These are phyloP conservation scores for Carposina sasakii DNA, from an alignment of 1,140 invertebrate species.

Conservation along the genomic window DNA sequence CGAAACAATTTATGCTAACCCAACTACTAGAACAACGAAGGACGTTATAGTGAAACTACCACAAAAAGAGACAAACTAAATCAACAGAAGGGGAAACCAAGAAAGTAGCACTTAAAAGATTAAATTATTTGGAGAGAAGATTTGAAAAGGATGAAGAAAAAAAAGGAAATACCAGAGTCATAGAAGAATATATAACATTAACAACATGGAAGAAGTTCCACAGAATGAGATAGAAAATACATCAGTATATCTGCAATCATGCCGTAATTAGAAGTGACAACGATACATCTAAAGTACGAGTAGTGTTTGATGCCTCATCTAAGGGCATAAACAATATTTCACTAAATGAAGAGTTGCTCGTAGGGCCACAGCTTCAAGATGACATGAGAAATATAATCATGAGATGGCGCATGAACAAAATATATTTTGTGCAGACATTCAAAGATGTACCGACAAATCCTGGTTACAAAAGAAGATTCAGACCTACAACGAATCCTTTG, in stretches of 20 bases:
- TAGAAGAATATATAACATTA: conserved; percentile 12
- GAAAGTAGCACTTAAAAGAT: conserved; percentile 13
- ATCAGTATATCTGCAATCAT: conserved; percentile 10
- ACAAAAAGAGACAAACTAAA: not conserved
- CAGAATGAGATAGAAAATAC: conserved; percentile 1
- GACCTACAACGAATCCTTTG: conserved; percentile 47
- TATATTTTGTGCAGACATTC: conserved; percentile 40
- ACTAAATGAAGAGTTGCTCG: not conserved
- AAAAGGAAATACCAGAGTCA: conserved; percentile 10
- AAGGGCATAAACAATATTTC: not conserved
- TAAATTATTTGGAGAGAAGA: conserved; percentile 13
- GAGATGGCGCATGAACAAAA: not conserved
- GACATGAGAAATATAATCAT: not conserved
- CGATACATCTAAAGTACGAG: not conserved
- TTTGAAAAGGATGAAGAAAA: conserved; percentile 6
- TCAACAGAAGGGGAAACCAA: conserved; percentile 7
- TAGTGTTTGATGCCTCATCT: not conserved
- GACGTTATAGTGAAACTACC: conserved; percentile 2
- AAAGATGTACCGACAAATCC: conserved; percentile 39
- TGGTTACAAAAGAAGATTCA: conserved; percentile 24
- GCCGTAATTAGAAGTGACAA: not conserved
- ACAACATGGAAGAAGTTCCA: conserved; percentile 16
- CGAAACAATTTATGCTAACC: not conserved
- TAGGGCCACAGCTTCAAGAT: not conserved
- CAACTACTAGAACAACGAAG: conserved; percentile 2